phyloP scores from a whole-genome alignment of 92 coral and sea anemone genomes.

The Blastomussa wellsi region DNA sequence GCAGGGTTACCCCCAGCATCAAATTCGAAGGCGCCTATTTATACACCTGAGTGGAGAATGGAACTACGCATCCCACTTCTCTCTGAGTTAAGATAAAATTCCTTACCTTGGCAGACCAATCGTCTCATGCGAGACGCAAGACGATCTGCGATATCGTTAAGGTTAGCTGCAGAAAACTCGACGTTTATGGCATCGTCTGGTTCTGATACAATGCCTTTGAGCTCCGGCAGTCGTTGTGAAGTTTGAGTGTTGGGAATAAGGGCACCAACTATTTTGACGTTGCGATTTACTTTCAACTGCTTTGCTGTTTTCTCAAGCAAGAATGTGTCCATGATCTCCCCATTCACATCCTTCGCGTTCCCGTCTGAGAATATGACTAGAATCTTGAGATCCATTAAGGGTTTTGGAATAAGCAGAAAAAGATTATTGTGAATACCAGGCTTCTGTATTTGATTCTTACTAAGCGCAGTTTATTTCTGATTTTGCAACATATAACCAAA shows the following conservation, averaged over 20 bases:
- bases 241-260: slow-evolving; percentile 33
- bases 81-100: not conserved
- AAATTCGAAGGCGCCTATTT: too few species aligned
- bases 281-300: not conserved
- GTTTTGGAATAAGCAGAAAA: not conserved
- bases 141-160: slow-evolving; percentile 13
- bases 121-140: not conserved
- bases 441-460: not conserved
- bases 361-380: slow-evolving; percentile 37
- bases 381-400: not conserved
- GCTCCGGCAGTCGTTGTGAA: slow-evolving; percentile 11
- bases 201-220: slow-evolving; percentile 31
- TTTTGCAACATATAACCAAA: not conserved
- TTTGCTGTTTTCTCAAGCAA: slow-evolving; percentile 10
- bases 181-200: slow-evolving; percentile 16
- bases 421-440: not conserved
- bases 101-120: not conserved
- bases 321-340: slow-evolving; percentile 20
- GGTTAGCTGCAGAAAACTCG: not conserved
- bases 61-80: too few species aligned
- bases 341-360: slow-evolving; percentile 4
- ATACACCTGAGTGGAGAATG: too few species aligned
- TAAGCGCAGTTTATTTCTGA: not conserved
- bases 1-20: too few species aligned
- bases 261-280: slow-evolving; percentile 23